Evolutionary conservation across 37 sponge, comb jelly and placozoan species (phyloP), one percentile per base, ranked within the genome.

Genomic region (Beroe ovata): DNA sequence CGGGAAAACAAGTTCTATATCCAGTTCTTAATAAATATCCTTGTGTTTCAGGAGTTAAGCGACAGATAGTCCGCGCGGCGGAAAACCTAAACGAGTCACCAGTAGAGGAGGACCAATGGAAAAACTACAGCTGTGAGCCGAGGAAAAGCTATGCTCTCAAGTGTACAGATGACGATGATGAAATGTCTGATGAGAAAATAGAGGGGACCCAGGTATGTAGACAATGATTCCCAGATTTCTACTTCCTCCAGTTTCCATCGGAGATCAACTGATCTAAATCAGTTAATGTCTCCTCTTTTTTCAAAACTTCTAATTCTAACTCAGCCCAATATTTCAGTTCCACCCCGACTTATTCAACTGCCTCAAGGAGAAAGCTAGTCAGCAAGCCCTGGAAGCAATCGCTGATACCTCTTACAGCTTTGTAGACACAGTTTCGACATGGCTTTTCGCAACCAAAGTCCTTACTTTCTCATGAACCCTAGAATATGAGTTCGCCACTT

Each of bases 391-490:
- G 39, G 77, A 89, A 19, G 25, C 23, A 16, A 58, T 94, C 36
- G 81, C 63, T 16, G 41, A 16, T n/a, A 88, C 91, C 32, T 84
- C 92, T 4, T 90, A 91, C n/a, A 60, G 81, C 25, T 92, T 92
- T 60, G 89, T 90, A 0, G 90, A 95, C 30, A 91, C 81, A 16
- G 91, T 95, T 26, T 34, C 71, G 20, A 91, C 38, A 3, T 95
- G 93, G 93, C 91, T 95, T 38, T 71, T 61, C 38, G 54, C 93
- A 60, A 93, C 92, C 16, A 92, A 88, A 64, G 29, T 90, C 6
- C 91, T 95, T 4, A 77, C 91, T 0, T 92, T 88, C 39, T 92
- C 95, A 33, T 94, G 64, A 90, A 28, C 54, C 54, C n/a, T n/a
- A n/a, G n/a, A n/a, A n/a, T n/a, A n/a, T n/a, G n/a, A n/a, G n/a